phyloP scores from a whole-genome alignment of 2,113 vertebrate genomes.

The Boulengeromyrus knoepffleri region DNA sequence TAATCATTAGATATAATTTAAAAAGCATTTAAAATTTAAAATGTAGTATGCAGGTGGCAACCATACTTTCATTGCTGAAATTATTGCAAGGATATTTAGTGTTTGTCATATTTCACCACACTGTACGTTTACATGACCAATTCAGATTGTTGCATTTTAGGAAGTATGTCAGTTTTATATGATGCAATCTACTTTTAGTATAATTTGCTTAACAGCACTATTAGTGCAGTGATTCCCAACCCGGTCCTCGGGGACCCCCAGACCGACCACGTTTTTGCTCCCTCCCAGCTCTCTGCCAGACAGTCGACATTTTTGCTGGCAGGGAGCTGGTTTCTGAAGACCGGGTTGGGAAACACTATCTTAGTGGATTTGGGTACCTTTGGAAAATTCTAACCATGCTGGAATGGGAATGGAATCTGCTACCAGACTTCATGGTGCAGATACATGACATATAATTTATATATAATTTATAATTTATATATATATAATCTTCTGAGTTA shows the following conservation, averaged over 20 bases:
- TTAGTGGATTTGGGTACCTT: not conserved
- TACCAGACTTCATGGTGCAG: not conserved
- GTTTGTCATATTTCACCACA: not conserved
- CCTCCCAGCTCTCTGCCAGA: not conserved
- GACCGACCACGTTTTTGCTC: not conserved
- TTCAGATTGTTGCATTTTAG: not conserved
- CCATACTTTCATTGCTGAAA: not conserved
- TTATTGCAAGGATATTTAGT: not conserved
- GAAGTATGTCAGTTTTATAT: not conserved
- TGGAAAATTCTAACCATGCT: not conserved
- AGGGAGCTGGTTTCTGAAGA: not conserved
- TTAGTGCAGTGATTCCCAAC: not conserved
- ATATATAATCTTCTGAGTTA: not conserved
- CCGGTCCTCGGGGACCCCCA: not conserved
- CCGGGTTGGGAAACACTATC: not conserved
- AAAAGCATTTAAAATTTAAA: not conserved
- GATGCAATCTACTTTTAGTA: not conserved
- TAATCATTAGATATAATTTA: not conserved
- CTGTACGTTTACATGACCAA: not conserved
- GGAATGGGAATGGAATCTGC: not conserved
- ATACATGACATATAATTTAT: not conserved
- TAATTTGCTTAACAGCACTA: not conserved
- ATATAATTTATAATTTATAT: not conserved
- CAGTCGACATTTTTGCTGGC: not conserved
- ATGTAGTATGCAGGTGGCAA: not conserved